Evolutionary conservation across 1,140 invertebrate genomes (phyloP).

Genomic region (Platyura marginata): DNA sequence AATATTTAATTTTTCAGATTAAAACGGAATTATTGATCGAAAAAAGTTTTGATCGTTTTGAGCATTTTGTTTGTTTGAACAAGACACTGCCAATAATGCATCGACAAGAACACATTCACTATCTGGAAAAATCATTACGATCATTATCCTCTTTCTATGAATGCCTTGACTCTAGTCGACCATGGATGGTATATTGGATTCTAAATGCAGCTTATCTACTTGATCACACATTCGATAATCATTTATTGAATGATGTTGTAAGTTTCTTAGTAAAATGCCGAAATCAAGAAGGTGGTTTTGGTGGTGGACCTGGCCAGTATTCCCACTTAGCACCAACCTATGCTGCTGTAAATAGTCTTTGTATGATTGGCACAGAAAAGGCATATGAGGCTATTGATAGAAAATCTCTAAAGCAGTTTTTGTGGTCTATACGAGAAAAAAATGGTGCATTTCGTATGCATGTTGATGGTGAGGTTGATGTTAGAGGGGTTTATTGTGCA

Average conservation of each 20-base stretch:
- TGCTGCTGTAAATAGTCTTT: conserved; percentile 85
- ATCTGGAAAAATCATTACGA: conserved; percentile 48
- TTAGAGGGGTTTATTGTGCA: conserved; percentile 91
- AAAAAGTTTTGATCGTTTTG: conserved; percentile 40
- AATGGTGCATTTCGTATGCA: conserved; percentile 86
- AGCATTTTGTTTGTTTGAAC: conserved; percentile 30
- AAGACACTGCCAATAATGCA: conserved; percentile 38
- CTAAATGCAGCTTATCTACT: conserved; percentile 75
- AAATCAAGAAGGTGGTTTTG: conserved; percentile 70
- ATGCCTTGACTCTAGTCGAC: conserved; percentile 79
- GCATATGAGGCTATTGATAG: conserved; percentile 77
- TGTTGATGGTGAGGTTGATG: conserved; percentile 85
- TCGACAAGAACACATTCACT: conserved; percentile 41
- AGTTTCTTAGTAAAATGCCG: conserved; percentile 56
- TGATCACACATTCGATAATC: conserved; percentile 41
- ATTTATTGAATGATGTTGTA: conserved; percentile 44
- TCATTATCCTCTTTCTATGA: conserved; percentile 49
- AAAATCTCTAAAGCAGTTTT: conserved; percentile 48
- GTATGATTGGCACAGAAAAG: conserved; percentile 70
- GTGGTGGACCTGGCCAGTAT: conserved; percentile 79
- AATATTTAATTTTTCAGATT: too few relatives aligned
- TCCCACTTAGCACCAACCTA: conserved; percentile 93
- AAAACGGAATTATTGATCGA: conserved; percentile 44
- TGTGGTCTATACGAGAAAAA: conserved; percentile 53
- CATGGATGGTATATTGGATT: conserved; percentile 95